Evolutionary conservation across 37 sponge, comb jelly and placozoan genomes (phyloP), one percentile per base, ranked within the genome.

Genomic region (Petrosia ficiformis): DNA sequence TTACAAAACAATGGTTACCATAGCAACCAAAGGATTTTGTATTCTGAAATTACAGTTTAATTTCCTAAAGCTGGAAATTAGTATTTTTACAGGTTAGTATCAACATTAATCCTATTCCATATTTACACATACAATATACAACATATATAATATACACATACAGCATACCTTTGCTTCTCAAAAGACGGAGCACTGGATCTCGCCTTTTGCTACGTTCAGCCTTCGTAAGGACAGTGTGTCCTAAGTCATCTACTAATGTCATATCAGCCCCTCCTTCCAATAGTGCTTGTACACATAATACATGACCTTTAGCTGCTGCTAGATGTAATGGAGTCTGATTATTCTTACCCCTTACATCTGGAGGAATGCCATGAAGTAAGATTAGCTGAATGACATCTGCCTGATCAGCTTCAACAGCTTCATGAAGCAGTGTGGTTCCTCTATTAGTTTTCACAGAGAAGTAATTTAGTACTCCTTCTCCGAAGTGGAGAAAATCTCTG

Each of bases 361-460:
- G 80, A 38, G 71, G 30, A 21, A 86, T 74, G 0, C 84, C 84
- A 43, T 86, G 57, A 32, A 80, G 65, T 8, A 91, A 79, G 30
- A 91, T 43, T 74, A 73, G 22, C 64, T 91, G 92, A 34, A 91
- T 84, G 11, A 80, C 44, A 32, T 91, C 92, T 1, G 78, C 65
- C 32, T 86, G 80, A 44, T 86, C 92, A 2, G 72, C 73, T 35
- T 91, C 92, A 3, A 82, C 87, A 0, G 92, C 92, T 83, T 91
- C 92, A 57, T 91, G 92, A 44, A 91, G 41, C 0, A 82, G 72
- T 2, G 92, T 91, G 64, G 71, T 44, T 3, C 92, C 87, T 25
- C 71, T 52, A 37, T 37, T 82, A 5, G 31, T 70, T 25, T 59
- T 33, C 24, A 52, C 39, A 4, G 14, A 44, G 52, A 86, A 75